Evolutionary conservation across 2,113 vertebrate genomes (phyloP), one percentile per base, ranked within the genome.

Genomic region (Oceanites oceanicus): DNA sequence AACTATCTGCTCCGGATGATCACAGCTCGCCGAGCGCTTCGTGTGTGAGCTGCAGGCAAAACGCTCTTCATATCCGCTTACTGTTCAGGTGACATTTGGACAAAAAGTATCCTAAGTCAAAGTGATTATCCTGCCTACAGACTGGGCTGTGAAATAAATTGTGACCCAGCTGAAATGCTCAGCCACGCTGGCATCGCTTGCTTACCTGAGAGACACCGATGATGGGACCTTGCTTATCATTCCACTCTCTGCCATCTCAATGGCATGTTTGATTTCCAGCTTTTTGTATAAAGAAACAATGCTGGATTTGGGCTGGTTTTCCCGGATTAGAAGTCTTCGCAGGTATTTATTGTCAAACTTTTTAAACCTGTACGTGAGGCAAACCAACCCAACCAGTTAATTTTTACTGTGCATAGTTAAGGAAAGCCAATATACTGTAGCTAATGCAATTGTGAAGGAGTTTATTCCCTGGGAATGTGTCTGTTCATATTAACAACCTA

Each of bases 221-320:
- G 99, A 99, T 2, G 98, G 97, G 26, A 97, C 97, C 18, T 98
- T 97, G 16, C 97, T 99, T 78, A 99, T 97, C 44, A 97, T 96
- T 18, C 99, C 98, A 0, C 98, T 98, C 92, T 99, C 99, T 58
- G 99, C 98, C 98, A 99, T 99, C 98, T 99, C 99, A 94, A 99
- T 99, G 61, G 99, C 99, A 67, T 99, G 99, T 91, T 99, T 99
- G 95, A 99, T 98, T 97, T 99, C 99, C 74, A 99, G 98, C 95
- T 99, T 99, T 97, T 99, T 99, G 92, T 99, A 99, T 38, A 99
- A 97, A 30, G 99, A 98, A 86, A 99, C 99, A 25, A 99, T 99
- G 82, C 99, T 99, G 47, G 99, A 99, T 96, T 99, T 99, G 1
- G 99, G 98, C 52, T 98, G 97, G 91, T 98, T 98, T 95, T 99